phyloP scores from a whole-genome alignment of 2,113 vertebrate species.

The Atherinomorus stipes region DNA sequence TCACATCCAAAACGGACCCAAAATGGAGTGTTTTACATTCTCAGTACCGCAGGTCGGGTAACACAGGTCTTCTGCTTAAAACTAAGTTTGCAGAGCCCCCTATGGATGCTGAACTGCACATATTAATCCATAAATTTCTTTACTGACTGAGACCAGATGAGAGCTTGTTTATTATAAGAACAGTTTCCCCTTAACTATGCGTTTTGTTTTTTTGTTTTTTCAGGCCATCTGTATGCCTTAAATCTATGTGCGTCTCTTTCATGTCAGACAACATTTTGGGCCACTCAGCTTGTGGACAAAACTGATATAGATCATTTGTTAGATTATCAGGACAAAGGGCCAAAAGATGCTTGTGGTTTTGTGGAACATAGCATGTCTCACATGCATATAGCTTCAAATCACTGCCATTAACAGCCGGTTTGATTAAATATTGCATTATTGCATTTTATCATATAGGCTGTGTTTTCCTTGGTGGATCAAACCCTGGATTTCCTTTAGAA shows the following conservation, averaged over 20 bases:
- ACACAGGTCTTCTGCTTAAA: conserved; percentile 48
- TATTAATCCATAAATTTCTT: conserved; percentile 29
- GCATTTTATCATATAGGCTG: conserved; percentile 67
- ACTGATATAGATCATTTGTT: conserved; percentile 43
- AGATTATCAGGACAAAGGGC: conserved; percentile 29
- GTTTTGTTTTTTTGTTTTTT: conserved; percentile 51
- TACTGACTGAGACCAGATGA: conserved; percentile 34
- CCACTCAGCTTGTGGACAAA: conserved; percentile 42
- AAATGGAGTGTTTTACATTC: conserved; percentile 63
- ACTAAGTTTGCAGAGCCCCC: conserved; percentile 42
- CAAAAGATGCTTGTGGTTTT: conserved; percentile 52
- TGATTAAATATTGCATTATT: conserved; percentile 58
- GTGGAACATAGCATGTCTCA: conserved; percentile 50
- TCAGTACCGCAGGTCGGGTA: conserved; percentile 74
- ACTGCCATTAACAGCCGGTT: conserved; percentile 61
- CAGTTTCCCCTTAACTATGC: conserved; percentile 58
- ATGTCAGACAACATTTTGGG: conserved; percentile 59
- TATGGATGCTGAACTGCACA: conserved; percentile 67
- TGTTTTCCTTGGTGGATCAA: conserved; percentile 71
- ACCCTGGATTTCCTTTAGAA: conserved; percentile 76
- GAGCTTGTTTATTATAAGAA: conserved; percentile 41
- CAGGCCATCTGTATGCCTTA: conserved; percentile 80
- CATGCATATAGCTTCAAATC: conserved; percentile 41
- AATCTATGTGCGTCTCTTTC: conserved; percentile 67
- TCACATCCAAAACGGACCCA: conserved; percentile 19